A percentile compares a stretch with the other conserved stretches of the same genome.
Conservation (phyloP, 1,140 invertebrate genomes). For the Aporrectodea caliginosa region DNA sequence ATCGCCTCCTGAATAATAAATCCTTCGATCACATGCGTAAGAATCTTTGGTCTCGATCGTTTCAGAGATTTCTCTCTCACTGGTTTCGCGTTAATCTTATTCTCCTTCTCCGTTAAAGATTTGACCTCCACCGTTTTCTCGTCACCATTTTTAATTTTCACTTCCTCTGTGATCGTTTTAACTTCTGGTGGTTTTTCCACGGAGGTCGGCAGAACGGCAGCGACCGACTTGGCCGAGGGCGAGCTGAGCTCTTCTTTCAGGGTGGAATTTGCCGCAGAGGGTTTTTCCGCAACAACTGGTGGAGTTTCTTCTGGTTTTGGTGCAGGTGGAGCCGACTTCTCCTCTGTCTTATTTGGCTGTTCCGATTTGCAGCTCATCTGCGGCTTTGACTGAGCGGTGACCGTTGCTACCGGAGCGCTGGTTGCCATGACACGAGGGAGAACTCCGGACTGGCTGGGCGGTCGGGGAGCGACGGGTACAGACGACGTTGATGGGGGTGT, state of each 20-base stretch:
- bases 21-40: slow-evolving; percentile 94
- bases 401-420: neutral
- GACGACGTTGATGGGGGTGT: neutral
- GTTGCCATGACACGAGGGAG: neutral
- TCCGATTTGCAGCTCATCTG: neutral
- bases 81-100: neutral
- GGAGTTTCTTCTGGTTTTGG: neutral
- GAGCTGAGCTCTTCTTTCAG: neutral
- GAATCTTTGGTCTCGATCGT: slow-evolving; percentile 77
- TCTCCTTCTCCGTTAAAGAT: neutral
- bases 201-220: neutral
- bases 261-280: neutral
- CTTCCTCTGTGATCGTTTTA: neutral
- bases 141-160: neutral
- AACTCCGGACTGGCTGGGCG: neutral
- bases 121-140: neutral
- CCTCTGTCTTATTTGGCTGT: neutral
- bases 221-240: neutral
- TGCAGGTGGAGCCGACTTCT: neutral
- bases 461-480: too few species aligned
- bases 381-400: neutral
- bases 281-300: neutral
- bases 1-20: slow-evolving; percentile 86
- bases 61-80: neutral
- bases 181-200: neutral